Percentiles rank a stretch among this genome's conserved stretches.
phyloP scores from a whole-genome alignment of 2,113 vertebrate species.

The Alectura lathami region DNA sequence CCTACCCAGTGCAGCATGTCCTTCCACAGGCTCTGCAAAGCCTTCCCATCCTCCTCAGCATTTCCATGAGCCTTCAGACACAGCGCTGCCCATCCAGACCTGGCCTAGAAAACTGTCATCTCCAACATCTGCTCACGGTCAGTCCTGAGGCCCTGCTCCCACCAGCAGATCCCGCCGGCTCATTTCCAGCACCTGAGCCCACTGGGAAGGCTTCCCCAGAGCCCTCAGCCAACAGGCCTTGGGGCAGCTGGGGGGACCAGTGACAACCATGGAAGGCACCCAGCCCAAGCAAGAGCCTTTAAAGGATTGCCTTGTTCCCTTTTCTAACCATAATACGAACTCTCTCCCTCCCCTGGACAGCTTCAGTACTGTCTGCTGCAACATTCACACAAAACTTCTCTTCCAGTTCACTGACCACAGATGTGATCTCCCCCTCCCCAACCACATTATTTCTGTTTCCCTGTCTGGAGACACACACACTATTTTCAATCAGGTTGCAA shows the following conservation, averaged over 20 bases:
- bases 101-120: background rate
- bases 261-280: background rate
- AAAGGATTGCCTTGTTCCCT: too few relatives aligned
- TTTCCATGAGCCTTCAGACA: constrained; percentile 18
- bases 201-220: background rate
- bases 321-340: background rate
- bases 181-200: background rate
- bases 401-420: background rate
- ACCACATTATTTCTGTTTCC: background rate
- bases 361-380: background rate
- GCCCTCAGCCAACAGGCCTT: background rate
- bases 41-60: background rate
- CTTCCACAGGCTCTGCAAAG: constrained; percentile 48
- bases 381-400: background rate
- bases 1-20: constrained; percentile 3
- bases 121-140: background rate
- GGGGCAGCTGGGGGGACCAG: background rate
- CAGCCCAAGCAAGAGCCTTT: too few relatives aligned
- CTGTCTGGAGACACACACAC: background rate
- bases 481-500: background rate
- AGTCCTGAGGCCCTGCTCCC: background rate
- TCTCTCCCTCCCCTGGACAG: background rate
- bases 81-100: background rate
- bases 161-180: background rate
- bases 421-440: background rate